A percentile compares a stretch with the other conserved stretches of the same genome.
Evolutionary conservation across 64 coral and sea anemone species (phyloP).

Genomic region (Pachyseris speciosa): DNA sequence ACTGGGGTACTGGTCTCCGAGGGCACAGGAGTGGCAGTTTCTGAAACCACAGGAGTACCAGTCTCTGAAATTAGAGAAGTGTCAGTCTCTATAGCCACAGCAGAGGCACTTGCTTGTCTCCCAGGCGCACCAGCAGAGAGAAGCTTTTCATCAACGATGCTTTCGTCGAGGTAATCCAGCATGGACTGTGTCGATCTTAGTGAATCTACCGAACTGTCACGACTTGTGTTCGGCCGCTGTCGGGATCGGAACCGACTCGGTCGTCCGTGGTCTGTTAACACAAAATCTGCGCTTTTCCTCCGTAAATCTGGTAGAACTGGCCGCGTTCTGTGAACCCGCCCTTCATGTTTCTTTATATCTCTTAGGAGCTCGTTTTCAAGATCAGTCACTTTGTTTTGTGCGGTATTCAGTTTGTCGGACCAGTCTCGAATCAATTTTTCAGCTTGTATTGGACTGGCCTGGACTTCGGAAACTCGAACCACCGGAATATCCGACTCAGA

Average conservation of each 20-base stretch:
- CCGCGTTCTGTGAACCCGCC: constrained; percentile 38
- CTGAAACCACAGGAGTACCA: constrained; percentile 7
- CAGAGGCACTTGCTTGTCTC: background rate
- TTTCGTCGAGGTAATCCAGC: background rate
- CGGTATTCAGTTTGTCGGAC: constrained; percentile 85
- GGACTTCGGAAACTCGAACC: constrained; percentile 7
- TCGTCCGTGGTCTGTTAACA: background rate
- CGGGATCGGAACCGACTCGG: constrained; percentile 29
- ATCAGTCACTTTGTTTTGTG: constrained; percentile 75
- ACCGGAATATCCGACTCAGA: constrained; percentile 44
- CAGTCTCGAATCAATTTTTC: constrained; percentile 69
- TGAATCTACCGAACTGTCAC: constrained; percentile 57
- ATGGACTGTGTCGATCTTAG: constrained; percentile 56
- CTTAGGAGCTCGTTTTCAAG: constrained; percentile 75
- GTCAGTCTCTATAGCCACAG: background rate
- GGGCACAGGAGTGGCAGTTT: background rate
- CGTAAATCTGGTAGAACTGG: constrained; percentile 7
- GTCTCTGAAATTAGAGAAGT: background rate
- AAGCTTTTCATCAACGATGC: background rate
- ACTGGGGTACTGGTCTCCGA: background rate
- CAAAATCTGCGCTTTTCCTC: constrained; percentile 31
- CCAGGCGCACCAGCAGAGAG: background rate
- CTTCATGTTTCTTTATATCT: constrained; percentile 84
- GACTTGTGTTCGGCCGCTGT: constrained; percentile 25
- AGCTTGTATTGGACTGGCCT: constrained; percentile 1